Base-by-base conservation (phyloP, 2,888 invertebrate species). In the Aphidius colemani region DNA sequence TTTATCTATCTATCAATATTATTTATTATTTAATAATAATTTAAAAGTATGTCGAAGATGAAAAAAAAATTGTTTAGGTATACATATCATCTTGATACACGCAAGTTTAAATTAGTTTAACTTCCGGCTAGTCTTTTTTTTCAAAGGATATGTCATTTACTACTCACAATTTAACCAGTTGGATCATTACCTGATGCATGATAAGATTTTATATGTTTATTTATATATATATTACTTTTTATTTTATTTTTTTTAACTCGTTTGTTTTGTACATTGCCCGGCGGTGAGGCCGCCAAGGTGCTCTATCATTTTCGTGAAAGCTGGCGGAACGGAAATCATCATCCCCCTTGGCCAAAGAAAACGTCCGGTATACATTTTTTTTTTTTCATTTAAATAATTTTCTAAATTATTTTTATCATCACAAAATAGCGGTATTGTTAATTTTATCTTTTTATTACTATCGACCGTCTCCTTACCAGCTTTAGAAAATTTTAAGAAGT, bases 231-330 rank as follows among this genome's bases (percentile, higher is more conserved):
- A 50, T n/a, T 48, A 7, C 7, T 18, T 30, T 30, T 30, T 30
- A 30, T 30, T 30, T 30, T 30, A 30, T 60, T 49, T 18, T 64
- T 49, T 49, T 51, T 51, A 39, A 50, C 11, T 13, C 44, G 43
- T 59, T 64, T 59, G 41, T 59, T 40, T 10, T 55, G 18, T 10
- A 30, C 55, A 60, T 39, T 57, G 60, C 41, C 53, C 53, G 50
- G 48, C 46, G 51, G 61, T 55, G 7, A 43, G 53, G n/a, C 39
- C 43, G 59, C 40, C 66, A 46, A n/a, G 57, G 46, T 61, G 65
- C 63, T 69, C 69, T 70, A 71, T 74, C 63, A 72, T 74, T 73
- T 71, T 71, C 70, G 74, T 74, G 74, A 74, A 74, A 74, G 74
- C 67, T 74, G 66, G 55, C 63, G 64, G 63, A 66, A 66, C 65